Evolutionary conservation across 1,140 invertebrate species (phyloP).

Genomic region (Xylocopa sonorina): DNA sequence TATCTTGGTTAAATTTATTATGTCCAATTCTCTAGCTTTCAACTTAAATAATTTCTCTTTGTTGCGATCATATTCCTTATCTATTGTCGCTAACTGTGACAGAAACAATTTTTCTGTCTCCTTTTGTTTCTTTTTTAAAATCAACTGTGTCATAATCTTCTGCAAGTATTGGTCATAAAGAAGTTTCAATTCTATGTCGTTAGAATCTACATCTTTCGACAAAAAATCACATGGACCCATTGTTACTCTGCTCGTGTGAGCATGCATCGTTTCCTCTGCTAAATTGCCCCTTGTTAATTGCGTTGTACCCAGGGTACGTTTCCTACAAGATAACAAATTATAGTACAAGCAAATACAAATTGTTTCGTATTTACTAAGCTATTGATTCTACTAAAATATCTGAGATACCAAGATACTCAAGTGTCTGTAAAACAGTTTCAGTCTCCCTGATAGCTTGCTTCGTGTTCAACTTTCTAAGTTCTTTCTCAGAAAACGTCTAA

Average conservation of each 20-base stretch:
- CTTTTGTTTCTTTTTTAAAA: conserved; percentile 59
- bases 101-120: conserved; percentile 47
- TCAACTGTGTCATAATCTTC: conserved; percentile 46
- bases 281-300: background rate
- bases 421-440: too few relatives aligned
- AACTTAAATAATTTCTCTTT: conserved; percentile 58
- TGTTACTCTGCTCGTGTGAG: too few relatives aligned
- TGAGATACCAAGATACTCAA: too few relatives aligned
- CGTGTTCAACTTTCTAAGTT: too few relatives aligned
- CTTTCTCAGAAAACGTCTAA: too few relatives aligned
- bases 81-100: conserved; percentile 56
- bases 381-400: too few relatives aligned
- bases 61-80: conserved; percentile 55
- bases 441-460: too few relatives aligned
- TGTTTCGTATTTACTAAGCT: background rate
- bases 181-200: conserved; percentile 58
- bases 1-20: conserved; percentile 43
- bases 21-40: conserved; percentile 54
- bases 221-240: too few relatives aligned
- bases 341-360: background rate
- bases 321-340: conserved; percentile 2
- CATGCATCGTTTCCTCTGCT: background rate
- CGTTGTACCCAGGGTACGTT: background rate
- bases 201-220: too few relatives aligned
- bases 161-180: conserved; percentile 68